These are phyloP conservation scores for Arctocebus calabarensis DNA, from an alignment of 2,797 vertebrate genomes.

Conservation along the genomic window DNA sequence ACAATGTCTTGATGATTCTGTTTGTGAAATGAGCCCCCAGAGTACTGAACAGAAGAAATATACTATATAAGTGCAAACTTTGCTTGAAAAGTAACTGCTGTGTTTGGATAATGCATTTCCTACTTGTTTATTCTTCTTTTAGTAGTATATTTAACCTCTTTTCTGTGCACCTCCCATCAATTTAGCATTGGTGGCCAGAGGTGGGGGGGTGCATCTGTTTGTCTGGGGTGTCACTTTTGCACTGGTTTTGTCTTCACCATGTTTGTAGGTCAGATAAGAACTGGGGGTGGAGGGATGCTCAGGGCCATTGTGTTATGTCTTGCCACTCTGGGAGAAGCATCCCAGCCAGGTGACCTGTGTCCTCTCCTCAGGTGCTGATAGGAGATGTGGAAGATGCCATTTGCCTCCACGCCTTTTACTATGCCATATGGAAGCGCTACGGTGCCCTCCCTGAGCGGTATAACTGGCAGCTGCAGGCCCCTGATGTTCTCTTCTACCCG, in stretches of 20 bases:
- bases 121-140: background rate
- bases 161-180: background rate
- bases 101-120: background rate
- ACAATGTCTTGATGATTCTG: background rate
- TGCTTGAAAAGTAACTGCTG: too few species aligned
- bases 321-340: background rate
- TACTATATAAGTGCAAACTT: background rate
- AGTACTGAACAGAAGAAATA: background rate
- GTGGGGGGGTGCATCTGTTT: background rate
- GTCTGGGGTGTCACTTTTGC: background rate
- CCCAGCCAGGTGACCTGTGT: background rate
- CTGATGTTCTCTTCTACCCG: conserved; percentile 97
- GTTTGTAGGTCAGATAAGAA: background rate
- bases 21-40: background rate
- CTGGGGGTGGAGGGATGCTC: background rate
- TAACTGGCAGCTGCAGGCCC: conserved; percentile 99
- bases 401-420: conserved; percentile 99
- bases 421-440: conserved; percentile 99
- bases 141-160: background rate
- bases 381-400: conserved; percentile 99
- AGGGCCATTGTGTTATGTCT: background rate
- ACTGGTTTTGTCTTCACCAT: background rate
- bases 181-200: background rate
- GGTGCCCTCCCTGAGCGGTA: conserved; percentile 98
- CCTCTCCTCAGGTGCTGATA: conserved; percentile 92